A percentile compares a stretch with the other conserved stretches of the same genome.
Evolutionary conservation across 2,888 invertebrate species (phyloP).

Genomic region (Diarsia mendica): DNA sequence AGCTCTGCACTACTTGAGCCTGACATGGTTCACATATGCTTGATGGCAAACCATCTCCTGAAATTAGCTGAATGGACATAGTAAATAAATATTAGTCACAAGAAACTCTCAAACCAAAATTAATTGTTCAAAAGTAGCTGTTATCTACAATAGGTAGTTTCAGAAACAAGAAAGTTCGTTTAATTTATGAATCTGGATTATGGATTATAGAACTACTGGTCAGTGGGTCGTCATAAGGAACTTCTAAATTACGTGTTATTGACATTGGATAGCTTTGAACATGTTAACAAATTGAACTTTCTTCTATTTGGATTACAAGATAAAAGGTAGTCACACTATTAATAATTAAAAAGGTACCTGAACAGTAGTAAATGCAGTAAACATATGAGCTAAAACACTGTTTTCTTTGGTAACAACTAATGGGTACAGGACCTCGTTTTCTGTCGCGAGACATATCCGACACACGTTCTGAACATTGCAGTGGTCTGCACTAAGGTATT

Average conservation of each 20-base stretch:
- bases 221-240: no score
- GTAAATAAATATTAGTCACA: conserved; percentile 27
- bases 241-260: conserved; percentile 5
- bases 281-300: neutral
- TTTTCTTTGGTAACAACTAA: conserved; percentile 75
- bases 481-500: conserved; percentile 69
- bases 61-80: conserved; percentile 65
- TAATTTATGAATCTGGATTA: conserved; percentile 5
- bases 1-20: conserved; percentile 76
- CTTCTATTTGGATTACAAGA: neutral
- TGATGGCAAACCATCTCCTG: conserved; percentile 74
- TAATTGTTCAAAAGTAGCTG: neutral
- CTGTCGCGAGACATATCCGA: conserved; percentile 84
- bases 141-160: no score
- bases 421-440: conserved; percentile 76
- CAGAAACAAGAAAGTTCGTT: neutral
- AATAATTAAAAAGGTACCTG: conserved; percentile 72
- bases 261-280: neutral
- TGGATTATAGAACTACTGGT: neutral
- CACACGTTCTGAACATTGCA: conserved; percentile 80
- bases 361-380: conserved; percentile 77
- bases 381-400: conserved; percentile 77
- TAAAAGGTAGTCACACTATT: neutral
- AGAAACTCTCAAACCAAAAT: neutral
- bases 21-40: conserved; percentile 78